Evolutionary conservation across 2,888 invertebrate genomes (phyloP).

Genomic region (Agrotis clavis): DNA sequence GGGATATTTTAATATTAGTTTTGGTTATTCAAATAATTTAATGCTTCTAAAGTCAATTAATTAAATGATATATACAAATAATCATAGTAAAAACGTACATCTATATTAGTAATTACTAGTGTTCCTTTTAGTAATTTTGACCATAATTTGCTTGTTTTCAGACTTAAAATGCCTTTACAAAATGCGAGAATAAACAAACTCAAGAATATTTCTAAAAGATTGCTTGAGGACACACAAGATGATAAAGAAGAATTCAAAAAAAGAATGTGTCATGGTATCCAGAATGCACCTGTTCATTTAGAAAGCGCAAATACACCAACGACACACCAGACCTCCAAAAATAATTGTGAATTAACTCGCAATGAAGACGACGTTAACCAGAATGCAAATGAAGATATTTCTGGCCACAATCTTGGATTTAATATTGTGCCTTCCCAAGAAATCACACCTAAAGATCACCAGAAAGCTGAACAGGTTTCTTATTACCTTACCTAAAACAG

Average conservation of each 20-base stretch:
- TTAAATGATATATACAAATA: too few relatives aligned
- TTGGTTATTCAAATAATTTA: slow-evolving; percentile 4
- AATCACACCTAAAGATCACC: too few relatives aligned
- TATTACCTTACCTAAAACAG: too few relatives aligned
- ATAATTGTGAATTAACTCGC: slow-evolving; percentile 9
- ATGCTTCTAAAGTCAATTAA: slow-evolving; percentile 7
- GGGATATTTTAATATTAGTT: slow-evolving; percentile 6
- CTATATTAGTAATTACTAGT: slow-evolving; percentile 9
- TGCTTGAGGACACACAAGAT: slow-evolving; percentile 20
- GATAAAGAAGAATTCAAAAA: slow-evolving; percentile 21
- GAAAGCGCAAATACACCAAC: slow-evolving; percentile 1
- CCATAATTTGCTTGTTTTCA: slow-evolving; percentile 24
- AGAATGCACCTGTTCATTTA: slow-evolving; percentile 13
- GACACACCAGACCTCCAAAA: slow-evolving; percentile 12
- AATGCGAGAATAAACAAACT: slow-evolving; percentile 25
- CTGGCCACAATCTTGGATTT: slow-evolving; percentile 14
- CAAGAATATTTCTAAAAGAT: slow-evolving; percentile 24
- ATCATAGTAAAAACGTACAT: neutral
- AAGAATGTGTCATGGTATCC: slow-evolving; percentile 21
- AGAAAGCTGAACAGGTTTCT: too few relatives aligned
- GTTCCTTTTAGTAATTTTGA: slow-evolving; percentile 9
- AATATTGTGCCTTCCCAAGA: slow-evolving; percentile 5
- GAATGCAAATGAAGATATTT: slow-evolving; percentile 22
- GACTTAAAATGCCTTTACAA: slow-evolving; percentile 26
- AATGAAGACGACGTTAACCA: slow-evolving; percentile 7